These are phyloP conservation scores for Bembecia ichneumoniformis DNA, from an alignment of 2,888 invertebrate species.

Conservation along the genomic window DNA sequence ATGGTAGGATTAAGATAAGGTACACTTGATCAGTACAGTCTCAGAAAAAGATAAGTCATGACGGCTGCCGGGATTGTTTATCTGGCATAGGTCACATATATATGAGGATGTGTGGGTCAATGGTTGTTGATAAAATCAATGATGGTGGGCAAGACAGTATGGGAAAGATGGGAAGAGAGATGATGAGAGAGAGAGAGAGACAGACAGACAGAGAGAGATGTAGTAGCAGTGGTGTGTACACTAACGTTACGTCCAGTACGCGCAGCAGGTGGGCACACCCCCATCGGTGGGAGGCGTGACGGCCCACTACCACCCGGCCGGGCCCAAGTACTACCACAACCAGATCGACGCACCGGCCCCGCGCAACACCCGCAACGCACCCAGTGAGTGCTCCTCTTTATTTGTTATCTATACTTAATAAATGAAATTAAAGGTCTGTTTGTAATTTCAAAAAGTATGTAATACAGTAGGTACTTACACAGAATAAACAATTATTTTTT, in stretches of 20 bases:
- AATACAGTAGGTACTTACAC: too few relatives aligned
- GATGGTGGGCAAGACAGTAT: too few relatives aligned
- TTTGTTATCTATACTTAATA: neutral
- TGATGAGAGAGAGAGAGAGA: too few relatives aligned
- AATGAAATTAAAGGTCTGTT: too few relatives aligned
- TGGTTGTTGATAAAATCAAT: too few relatives aligned
- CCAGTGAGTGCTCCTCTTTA: constrained; percentile 35
- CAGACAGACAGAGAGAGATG: neutral
- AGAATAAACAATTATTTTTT: too few relatives aligned
- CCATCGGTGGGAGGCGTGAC: constrained; percentile 39
- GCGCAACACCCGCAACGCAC: constrained; percentile 49
- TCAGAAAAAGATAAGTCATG: neutral
- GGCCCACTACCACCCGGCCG: constrained; percentile 58
- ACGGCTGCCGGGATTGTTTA: too few relatives aligned
- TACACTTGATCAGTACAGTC: neutral
- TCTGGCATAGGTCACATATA: too few relatives aligned
- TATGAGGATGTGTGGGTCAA: too few relatives aligned
- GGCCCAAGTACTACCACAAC: constrained; percentile 74
- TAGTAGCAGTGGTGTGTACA: neutral
- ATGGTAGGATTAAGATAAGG: too few relatives aligned
- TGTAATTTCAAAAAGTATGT: too few relatives aligned
- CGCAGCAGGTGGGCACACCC: constrained; percentile 70
- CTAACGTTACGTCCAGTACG: constrained; percentile 13
- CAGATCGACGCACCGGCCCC: constrained; percentile 70
- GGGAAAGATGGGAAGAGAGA: too few relatives aligned